phyloP scores from a whole-genome alignment of 1,140 invertebrate genomes.

The Bombus turneri region DNA sequence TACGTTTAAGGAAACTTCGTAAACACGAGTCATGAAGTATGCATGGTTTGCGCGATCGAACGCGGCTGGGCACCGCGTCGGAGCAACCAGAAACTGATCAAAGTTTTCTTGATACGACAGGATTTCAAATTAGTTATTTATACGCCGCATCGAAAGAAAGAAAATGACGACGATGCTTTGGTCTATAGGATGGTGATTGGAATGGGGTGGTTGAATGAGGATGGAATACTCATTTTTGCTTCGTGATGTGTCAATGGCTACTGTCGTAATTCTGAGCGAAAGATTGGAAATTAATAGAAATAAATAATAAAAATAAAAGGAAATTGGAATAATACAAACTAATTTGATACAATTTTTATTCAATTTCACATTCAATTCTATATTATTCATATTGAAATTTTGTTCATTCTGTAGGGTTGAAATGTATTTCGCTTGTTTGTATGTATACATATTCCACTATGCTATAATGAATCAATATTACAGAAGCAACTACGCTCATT shows the following conservation, averaged over 20 bases:
- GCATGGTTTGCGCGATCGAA: constrained; percentile 67
- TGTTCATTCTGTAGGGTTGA: no score
- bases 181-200: no score
- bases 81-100: constrained; percentile 70
- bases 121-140: constrained; percentile 78
- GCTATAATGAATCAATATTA: no score
- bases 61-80: not conserved
- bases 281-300: not conserved
- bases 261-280: not conserved
- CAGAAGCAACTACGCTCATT: no score
- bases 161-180: constrained; percentile 6
- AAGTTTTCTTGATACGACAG: constrained; percentile 76
- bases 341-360: no score
- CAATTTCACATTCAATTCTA: no score
- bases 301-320: not conserved
- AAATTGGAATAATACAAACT: not conserved
- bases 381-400: no score
- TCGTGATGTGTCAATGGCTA: not conserved
- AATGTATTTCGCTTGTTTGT: no score
- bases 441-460: no score
- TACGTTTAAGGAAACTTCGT: constrained; percentile 45
- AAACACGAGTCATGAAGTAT: constrained; percentile 74
- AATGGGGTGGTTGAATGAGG: not conserved
- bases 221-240: not conserved
- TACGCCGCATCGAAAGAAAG: constrained; percentile 56